Percentiles rank a stretch among this genome's conserved stretches.
Conservation (phyloP, 1,140 invertebrate genomes). For the Cyclargus thomasi region DNA sequence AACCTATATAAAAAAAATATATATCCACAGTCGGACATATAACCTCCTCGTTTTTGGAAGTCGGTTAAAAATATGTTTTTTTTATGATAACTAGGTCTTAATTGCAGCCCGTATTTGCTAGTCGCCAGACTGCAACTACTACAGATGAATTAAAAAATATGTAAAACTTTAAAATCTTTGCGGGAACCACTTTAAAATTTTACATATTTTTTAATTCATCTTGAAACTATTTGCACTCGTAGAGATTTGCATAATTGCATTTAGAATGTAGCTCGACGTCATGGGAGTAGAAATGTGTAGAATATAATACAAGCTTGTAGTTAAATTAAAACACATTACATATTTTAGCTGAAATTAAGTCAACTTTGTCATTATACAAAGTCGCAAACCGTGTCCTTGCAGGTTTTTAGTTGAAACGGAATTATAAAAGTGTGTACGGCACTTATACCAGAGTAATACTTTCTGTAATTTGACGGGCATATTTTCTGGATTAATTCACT, state of each 20-base stretch:
- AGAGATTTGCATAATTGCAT: conserved; percentile 3
- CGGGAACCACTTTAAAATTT: not conserved
- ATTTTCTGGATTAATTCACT: too few relatives aligned
- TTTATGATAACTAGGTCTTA: too few relatives aligned
- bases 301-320: not conserved
- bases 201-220: not conserved
- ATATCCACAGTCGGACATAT: too few relatives aligned
- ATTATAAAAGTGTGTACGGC: not conserved
- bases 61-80: too few relatives aligned
- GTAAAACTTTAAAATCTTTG: not conserved
- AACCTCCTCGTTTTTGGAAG: too few relatives aligned
- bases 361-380: not conserved
- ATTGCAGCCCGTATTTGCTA: too few relatives aligned
- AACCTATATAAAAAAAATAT: too few relatives aligned
- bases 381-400: not conserved
- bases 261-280: not conserved
- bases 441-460: not conserved
- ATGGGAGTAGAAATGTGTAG: conserved; percentile 13
- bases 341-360: not conserved
- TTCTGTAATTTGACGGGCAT: not conserved
- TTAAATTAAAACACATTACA: not conserved
- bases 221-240: not conserved
- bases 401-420: not conserved
- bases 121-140: too few relatives aligned
- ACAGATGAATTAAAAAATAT: too few relatives aligned